These are phyloP conservation scores for Standfussiana lucernea DNA, from an alignment of 2,888 invertebrate genomes.

Conservation along the genomic window DNA sequence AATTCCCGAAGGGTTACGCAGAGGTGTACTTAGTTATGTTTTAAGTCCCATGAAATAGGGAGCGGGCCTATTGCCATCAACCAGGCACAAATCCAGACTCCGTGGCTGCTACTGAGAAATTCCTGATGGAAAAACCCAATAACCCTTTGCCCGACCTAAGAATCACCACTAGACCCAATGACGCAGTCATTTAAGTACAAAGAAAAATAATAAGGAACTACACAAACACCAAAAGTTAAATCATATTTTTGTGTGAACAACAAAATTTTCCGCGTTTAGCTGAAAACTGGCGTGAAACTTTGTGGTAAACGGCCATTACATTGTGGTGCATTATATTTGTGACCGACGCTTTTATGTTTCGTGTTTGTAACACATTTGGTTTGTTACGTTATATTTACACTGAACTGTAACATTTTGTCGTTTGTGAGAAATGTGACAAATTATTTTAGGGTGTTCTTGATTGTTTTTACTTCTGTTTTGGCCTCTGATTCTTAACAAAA, in stretches of 20 bases:
- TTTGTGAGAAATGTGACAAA: conserved; percentile 20
- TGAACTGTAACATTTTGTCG: background rate
- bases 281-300: conserved; percentile 54
- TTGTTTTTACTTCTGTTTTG: background rate
- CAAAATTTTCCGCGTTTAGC: conserved; percentile 53
- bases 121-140: too few species aligned
- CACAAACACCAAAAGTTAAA: conserved; percentile 11
- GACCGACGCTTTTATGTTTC: conserved; percentile 40
- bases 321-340: conserved; percentile 54
- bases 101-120: too few species aligned
- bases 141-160: too few species aligned
- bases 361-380: conserved; percentile 36
- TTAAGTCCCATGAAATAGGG: too few species aligned
- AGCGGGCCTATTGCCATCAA: too few species aligned
- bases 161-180: too few species aligned
- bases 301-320: conserved; percentile 59
- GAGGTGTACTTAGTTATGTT: too few species aligned
- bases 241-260: conserved; percentile 8
- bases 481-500: background rate
- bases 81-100: too few species aligned
- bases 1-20: too few species aligned
- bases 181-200: too few species aligned
- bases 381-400: conserved; percentile 32
- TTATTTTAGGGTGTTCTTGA: background rate
- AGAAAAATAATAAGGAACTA: background rate